Percentiles rank a stretch among this genome's conserved stretches.
phyloP scores from a whole-genome alignment of 2,113 vertebrate genomes.

The Nematolebias whitei region DNA sequence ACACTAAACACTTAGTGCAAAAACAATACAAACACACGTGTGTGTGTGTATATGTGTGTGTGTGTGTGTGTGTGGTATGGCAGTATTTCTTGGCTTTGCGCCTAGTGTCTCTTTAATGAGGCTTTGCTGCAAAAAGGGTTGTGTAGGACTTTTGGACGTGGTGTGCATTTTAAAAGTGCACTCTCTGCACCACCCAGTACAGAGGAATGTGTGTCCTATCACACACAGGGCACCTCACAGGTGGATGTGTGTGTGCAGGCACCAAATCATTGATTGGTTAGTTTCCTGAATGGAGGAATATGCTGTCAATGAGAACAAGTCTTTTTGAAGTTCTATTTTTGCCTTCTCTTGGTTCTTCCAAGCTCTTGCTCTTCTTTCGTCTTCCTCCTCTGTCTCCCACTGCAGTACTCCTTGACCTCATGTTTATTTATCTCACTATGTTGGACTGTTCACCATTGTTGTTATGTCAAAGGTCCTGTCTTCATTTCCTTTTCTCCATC shows the following conservation, averaged over 20 bases:
- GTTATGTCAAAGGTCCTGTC: too few species aligned
- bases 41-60: constrained; percentile 21
- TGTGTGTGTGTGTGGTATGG: constrained; percentile 60
- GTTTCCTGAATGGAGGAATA: constrained; percentile 60
- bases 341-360: constrained; percentile 4
- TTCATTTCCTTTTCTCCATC: too few species aligned
- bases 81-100: constrained; percentile 65
- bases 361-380: constrained; percentile 9
- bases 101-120: constrained; percentile 75
- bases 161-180: constrained; percentile 68
- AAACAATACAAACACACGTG: too few species aligned
- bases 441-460: too few species aligned
- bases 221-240: too few species aligned
- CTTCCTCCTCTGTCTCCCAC: constrained; percentile 32
- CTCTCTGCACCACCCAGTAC: constrained; percentile 31
- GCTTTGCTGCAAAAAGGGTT: constrained; percentile 70
- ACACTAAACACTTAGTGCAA: too few species aligned
- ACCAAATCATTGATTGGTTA: constrained; percentile 48
- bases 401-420: constrained; percentile 28
- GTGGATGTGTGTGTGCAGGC: too few species aligned
- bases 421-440: too few species aligned
- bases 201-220: constrained; percentile 11
- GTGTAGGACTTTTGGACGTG: constrained; percentile 59
- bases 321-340: constrained; percentile 47
- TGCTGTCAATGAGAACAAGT: constrained; percentile 56